These are phyloP conservation scores for Drosophila subsilvestris DNA, from an alignment of 2,888 invertebrate genomes.

Conservation along the genomic window DNA sequence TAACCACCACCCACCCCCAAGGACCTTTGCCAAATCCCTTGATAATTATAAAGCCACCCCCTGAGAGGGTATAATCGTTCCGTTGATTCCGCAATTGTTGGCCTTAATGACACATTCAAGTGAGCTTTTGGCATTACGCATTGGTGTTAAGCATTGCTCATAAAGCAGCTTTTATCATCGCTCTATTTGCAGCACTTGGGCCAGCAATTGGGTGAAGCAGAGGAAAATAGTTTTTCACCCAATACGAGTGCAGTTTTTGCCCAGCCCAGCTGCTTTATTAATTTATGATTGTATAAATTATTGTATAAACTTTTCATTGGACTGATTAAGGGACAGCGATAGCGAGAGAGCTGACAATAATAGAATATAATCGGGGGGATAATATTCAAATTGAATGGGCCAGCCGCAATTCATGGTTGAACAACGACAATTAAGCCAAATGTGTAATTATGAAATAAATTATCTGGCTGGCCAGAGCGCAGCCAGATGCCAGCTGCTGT, in stretches of 20 bases:
- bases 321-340: neutral
- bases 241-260: conserved; percentile 13
- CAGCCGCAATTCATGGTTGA: conserved; percentile 28
- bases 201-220: neutral
- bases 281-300: conserved; percentile 32
- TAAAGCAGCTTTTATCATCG: conserved; percentile 24
- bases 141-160: conserved; percentile 22
- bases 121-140: conserved; percentile 20
- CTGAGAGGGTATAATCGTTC: conserved; percentile 14
- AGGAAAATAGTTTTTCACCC: conserved; percentile 2
- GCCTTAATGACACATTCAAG: conserved; percentile 27
- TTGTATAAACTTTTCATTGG: conserved; percentile 13
- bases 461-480: conserved; percentile 8
- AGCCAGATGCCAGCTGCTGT: neutral
- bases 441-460: conserved; percentile 31
- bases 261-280: neutral
- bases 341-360: neutral
- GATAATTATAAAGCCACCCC: neutral
- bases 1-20: neutral
- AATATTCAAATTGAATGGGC: conserved; percentile 41
- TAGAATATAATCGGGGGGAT: conserved; percentile 21
- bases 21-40: neutral
- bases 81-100: conserved; percentile 24
- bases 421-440: conserved; percentile 33
- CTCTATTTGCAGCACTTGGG: conserved; percentile 21